Percentiles rank a stretch among this genome's conserved stretches.
phyloP scores from a whole-genome alignment of 2,113 vertebrate species.

The Cyrtonyx montezumae region DNA sequence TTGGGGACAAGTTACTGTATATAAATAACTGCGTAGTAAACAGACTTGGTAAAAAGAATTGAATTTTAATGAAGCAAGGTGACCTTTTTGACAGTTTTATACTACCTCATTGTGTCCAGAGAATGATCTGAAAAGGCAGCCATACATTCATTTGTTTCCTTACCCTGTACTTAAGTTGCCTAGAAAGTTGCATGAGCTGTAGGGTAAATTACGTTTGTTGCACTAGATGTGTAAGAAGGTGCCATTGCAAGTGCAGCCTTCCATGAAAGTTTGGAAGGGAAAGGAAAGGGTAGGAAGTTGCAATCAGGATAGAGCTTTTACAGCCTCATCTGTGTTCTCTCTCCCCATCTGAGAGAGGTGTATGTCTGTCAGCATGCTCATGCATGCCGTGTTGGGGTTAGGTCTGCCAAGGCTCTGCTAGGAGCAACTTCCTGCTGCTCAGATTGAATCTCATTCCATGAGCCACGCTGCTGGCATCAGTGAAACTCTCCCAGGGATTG shows the following conservation, averaged over 20 bases:
- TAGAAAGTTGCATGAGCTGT: not conserved
- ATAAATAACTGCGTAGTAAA: not conserved
- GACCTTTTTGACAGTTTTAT: not conserved
- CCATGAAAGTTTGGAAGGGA: not conserved
- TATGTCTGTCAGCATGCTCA: not conserved
- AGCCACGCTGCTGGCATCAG: not conserved
- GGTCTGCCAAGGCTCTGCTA: not conserved
- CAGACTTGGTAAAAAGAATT: conserved; percentile 13
- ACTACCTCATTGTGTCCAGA: not conserved
- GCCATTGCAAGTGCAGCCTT: not conserved
- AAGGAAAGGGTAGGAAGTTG: no score
- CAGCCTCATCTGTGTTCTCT: not conserved
- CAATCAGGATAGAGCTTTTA: not conserved
- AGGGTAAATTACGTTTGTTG: not conserved
- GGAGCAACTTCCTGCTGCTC: not conserved
- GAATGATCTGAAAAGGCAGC: not conserved
- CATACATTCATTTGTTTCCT: not conserved
- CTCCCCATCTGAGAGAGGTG: no score
- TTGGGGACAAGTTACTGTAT: not conserved
- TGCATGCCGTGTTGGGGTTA: accelerated
- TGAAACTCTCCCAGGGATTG: not conserved
- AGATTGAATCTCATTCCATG: not conserved
- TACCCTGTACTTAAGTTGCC: not conserved
- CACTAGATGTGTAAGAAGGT: not conserved
- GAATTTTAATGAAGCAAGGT: not conserved